Percentiles rank a stretch among this genome's conserved stretches.
phyloP scores from a whole-genome alignment of 1,140 invertebrate species.

The Goniozus legneri region DNA sequence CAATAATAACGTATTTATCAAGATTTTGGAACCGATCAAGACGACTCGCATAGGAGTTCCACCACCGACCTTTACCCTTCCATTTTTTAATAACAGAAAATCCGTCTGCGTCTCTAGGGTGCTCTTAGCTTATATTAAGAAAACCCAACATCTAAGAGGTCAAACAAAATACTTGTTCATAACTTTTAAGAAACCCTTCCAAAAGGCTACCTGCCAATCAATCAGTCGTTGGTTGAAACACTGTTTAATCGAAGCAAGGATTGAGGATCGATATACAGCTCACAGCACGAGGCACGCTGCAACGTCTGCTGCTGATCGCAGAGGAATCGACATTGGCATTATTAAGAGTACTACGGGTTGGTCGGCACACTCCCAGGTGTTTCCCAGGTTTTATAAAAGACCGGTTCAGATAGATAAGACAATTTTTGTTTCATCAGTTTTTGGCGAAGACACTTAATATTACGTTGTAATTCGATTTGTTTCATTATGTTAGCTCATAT shows the following conservation, averaged over 20 bases:
- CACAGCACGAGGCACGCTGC: neutral
- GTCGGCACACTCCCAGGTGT: neutral
- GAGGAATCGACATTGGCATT: neutral
- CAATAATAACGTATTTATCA: neutral
- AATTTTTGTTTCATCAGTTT: neutral
- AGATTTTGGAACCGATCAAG: neutral
- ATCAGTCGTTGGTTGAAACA: neutral
- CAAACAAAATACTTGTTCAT: neutral
- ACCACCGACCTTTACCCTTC: neutral
- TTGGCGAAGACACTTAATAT: too few species aligned
- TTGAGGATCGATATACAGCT: neutral
- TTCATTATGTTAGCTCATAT: neutral
- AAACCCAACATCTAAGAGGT: neutral
- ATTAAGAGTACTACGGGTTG: neutral
- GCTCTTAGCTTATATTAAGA: neutral
- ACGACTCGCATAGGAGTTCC: neutral
- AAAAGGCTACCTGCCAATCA: neutral
- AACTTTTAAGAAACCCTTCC: neutral
- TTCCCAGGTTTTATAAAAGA: neutral
- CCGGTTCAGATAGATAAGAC: neutral
- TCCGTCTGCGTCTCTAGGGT: neutral
- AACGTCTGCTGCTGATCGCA: neutral
- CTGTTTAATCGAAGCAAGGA: neutral
- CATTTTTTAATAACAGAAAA: neutral
- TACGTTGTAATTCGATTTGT: neutral